Conservation (phyloP, 2,797 vertebrate genomes). For the Peromyscus nudipes region DNA sequence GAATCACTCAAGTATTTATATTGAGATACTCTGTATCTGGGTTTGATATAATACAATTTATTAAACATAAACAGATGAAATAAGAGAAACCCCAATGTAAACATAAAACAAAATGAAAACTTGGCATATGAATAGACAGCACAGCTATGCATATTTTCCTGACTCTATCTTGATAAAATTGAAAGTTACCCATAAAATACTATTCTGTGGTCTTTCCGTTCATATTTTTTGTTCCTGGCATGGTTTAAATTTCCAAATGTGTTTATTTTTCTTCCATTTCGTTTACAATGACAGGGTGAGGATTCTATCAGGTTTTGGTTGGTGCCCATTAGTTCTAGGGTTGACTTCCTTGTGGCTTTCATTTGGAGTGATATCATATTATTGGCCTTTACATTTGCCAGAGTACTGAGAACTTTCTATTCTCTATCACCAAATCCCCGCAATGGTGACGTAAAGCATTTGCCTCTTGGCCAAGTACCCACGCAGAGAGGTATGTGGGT, state of each 20-base stretch:
- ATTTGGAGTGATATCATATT: constrained; percentile 83
- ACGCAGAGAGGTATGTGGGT: constrained; percentile 74
- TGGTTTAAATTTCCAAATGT: constrained; percentile 78
- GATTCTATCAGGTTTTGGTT: constrained; percentile 89
- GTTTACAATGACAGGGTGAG: constrained; percentile 84
- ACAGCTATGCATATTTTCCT: constrained; percentile 59
- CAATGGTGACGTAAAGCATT: constrained; percentile 80
- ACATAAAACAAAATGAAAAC: constrained; percentile 76
- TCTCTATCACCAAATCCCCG: constrained; percentile 78
- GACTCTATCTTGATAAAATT: constrained; percentile 78
- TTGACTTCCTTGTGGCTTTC: constrained; percentile 86
- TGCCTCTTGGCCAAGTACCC: constrained; percentile 75
- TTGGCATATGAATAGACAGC: constrained; percentile 73
- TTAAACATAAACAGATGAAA: constrained; percentile 82
- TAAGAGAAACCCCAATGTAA: constrained; percentile 78
- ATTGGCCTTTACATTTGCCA: constrained; percentile 86
- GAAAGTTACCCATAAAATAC: constrained; percentile 73
- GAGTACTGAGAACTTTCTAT: constrained; percentile 83
- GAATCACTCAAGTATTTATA: constrained; percentile 78
- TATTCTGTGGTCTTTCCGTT: constrained; percentile 66
- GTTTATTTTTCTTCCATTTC: constrained; percentile 84
- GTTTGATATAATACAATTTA: constrained; percentile 75
- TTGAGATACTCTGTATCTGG: constrained; percentile 77
- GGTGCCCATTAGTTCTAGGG: constrained; percentile 87
- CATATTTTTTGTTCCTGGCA: constrained; percentile 72